These are phyloP conservation scores for Rhinoderma darwinii DNA, from an alignment of 2,113 vertebrate genomes.

Conservation along the genomic window DNA sequence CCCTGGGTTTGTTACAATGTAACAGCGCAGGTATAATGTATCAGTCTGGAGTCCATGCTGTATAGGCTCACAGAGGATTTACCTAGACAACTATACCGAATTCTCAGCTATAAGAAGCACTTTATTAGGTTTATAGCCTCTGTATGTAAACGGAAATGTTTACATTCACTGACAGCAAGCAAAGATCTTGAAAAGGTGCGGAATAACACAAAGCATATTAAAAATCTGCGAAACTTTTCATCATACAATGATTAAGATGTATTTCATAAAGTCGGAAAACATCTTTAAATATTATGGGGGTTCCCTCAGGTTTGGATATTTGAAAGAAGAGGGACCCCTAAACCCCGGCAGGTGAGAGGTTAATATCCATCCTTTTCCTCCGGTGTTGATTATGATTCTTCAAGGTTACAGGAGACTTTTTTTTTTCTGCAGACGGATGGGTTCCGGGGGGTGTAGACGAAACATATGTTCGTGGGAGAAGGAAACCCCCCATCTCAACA, in stretches of 20 bases:
- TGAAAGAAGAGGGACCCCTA: background rate
- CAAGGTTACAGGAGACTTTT: slow-evolving; percentile 8
- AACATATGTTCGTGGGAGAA: background rate
- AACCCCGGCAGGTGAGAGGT: background rate
- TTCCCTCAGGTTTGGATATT: too few relatives aligned
- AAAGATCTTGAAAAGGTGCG: background rate
- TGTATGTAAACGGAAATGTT: background rate
- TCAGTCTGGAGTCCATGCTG: too few relatives aligned
- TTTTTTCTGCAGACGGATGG: slow-evolving; percentile 29
- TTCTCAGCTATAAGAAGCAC: too few relatives aligned
- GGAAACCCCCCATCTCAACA: slow-evolving; percentile 58
- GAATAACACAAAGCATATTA: background rate
- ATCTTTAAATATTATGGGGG: background rate
- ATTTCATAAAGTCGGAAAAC: too few relatives aligned
- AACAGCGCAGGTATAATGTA: too few relatives aligned
- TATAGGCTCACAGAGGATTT: too few relatives aligned
- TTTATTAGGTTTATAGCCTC: too few relatives aligned
- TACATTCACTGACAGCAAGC: too few relatives aligned
- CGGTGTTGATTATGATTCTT: background rate
- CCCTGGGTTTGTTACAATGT: too few relatives aligned
- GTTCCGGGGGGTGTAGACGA: slow-evolving; percentile 6
- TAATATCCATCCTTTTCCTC: background rate
- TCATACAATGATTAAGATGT: too few relatives aligned
- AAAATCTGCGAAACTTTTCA: too few relatives aligned
- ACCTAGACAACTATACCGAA: too few relatives aligned